Conservation (phyloP, 2,797 vertebrate species). For the Luscinia megarhynchos region DNA sequence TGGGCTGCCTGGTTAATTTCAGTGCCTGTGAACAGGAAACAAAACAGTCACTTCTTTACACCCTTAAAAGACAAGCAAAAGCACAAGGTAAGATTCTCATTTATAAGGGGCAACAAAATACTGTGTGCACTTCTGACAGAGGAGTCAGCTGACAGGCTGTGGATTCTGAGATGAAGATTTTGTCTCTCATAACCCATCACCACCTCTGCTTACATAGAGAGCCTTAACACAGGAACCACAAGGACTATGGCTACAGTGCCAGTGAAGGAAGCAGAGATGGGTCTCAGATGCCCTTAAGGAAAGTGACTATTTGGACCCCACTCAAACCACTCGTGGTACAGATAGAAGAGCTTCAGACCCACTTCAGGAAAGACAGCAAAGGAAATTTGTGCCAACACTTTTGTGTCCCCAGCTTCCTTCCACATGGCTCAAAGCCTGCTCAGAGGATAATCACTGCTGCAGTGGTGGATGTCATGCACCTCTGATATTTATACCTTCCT, state of each 20-base stretch:
- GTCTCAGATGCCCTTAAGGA: not conserved
- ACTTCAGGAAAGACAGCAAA: not conserved
- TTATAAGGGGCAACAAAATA: not conserved
- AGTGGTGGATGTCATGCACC: not conserved
- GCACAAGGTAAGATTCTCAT: not conserved
- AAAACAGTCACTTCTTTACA: not conserved
- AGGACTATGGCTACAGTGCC: not conserved
- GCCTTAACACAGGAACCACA: not conserved
- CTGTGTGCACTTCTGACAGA: fast-evolving
- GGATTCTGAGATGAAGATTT: not conserved
- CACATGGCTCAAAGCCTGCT: not conserved
- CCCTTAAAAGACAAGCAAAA: not conserved
- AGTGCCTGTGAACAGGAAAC: conserved; percentile 74
- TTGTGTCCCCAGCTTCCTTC: not conserved
- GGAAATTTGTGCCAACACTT: not conserved
- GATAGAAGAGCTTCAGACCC: not conserved
- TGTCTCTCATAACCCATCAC: not conserved
- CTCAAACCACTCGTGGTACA: not conserved
- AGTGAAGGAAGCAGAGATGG: not conserved
- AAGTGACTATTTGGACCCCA: not conserved
- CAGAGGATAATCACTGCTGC: not conserved
- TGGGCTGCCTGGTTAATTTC: conserved; percentile 81
- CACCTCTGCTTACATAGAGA: not conserved
- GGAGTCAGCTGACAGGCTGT: not conserved
- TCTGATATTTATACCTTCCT: not conserved